phyloP scores from a whole-genome alignment of 2,888 invertebrate species.

The Blera fallax region DNA sequence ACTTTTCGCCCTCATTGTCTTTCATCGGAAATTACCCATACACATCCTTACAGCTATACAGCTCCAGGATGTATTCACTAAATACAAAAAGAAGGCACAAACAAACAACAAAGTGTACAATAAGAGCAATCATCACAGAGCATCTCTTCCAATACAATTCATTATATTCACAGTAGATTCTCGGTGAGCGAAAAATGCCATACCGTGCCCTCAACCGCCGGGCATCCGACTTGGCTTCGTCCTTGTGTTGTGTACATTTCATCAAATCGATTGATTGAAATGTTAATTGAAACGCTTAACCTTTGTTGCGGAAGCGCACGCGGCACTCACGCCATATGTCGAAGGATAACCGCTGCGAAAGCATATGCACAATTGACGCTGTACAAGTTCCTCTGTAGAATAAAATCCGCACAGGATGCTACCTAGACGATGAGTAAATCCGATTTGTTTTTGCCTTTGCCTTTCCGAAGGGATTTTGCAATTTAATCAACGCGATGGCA shows the following conservation, averaged over 20 bases:
- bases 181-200: not conserved
- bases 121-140: not conserved
- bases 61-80: not conserved
- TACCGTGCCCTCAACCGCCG: not conserved
- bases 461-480: not conserved
- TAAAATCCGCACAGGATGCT: constrained; percentile 16
- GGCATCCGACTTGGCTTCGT: not conserved
- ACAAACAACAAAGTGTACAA: constrained; percentile 1
- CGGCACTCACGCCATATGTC: not conserved
- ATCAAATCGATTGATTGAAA: constrained; percentile 29
- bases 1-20: not conserved
- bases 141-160: not conserved
- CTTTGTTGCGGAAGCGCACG: constrained; percentile 13
- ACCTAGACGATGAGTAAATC: constrained; percentile 24
- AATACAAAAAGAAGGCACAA: not conserved
- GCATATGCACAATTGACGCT: not conserved
- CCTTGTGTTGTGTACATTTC: not conserved
- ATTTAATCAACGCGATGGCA: constrained; percentile 3
- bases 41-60: not conserved
- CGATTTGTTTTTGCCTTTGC: not conserved
- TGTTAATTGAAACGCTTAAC: constrained; percentile 30
- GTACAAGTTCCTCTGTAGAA: not conserved
- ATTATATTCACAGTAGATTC: not conserved
- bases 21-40: not conserved
- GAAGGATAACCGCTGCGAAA: not conserved